Conservation (phyloP, 2,113 vertebrate species). For the Bubo blakistoni region DNA sequence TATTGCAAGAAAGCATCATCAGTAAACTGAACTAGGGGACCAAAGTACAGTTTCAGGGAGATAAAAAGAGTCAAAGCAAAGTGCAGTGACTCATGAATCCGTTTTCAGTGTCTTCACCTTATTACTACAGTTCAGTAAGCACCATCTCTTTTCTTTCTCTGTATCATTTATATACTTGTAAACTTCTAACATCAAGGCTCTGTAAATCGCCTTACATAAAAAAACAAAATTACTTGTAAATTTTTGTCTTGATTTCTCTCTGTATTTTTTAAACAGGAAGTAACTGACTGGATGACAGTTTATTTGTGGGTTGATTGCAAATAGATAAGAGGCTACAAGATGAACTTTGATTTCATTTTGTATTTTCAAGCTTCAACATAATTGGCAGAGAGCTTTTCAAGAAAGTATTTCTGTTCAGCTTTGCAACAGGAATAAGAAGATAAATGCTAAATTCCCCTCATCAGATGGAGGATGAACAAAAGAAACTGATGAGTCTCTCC, state of each 20-base stretch:
- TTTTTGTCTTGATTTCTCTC: background rate
- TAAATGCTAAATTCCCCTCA: slow-evolving; percentile 17
- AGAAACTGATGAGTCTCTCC: slow-evolving; percentile 11
- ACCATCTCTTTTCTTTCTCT: background rate
- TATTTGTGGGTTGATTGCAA: slow-evolving; percentile 11
- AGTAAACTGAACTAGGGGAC: background rate
- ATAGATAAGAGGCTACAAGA: background rate
- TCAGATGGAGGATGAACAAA: slow-evolving; percentile 10
- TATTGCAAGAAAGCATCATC: background rate
- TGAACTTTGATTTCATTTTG: slow-evolving; percentile 29
- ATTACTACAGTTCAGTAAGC: background rate
- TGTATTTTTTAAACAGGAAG: background rate
- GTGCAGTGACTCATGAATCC: background rate
- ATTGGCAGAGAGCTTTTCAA: slow-evolving; percentile 16
- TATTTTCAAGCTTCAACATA: background rate
- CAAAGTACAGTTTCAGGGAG: background rate
- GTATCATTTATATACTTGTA: background rate
- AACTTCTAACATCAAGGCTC: background rate
- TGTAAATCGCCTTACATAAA: background rate
- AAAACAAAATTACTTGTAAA: background rate
- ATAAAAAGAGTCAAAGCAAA: background rate
- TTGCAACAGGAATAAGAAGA: background rate
- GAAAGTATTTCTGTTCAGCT: slow-evolving; percentile 14
- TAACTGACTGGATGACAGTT: background rate
- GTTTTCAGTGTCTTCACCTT: background rate